Conservation (phyloP, 1,140 invertebrate species). For the Caenorhabditis latens region DNA sequence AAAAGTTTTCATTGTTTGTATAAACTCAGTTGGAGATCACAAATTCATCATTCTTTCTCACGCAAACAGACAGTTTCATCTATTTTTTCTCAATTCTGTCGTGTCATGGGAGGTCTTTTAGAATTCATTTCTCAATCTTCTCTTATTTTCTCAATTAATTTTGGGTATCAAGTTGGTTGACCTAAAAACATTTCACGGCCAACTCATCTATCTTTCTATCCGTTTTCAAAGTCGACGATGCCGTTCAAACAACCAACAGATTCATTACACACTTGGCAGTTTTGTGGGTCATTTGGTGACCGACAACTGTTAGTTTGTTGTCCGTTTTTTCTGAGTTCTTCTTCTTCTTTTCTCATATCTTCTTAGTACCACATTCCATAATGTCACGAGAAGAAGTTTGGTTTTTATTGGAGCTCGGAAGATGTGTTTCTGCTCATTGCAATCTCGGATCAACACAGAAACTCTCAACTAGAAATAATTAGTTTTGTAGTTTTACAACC, state of each 20-base stretch:
- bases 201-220: slow-evolving; percentile 30
- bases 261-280: slow-evolving; percentile 19
- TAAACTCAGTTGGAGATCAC: slow-evolving; percentile 43
- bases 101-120: background rate
- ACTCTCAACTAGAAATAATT: background rate
- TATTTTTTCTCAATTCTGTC: background rate
- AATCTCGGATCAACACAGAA: no score
- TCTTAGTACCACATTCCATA: background rate
- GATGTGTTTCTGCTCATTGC: no score
- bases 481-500: background rate
- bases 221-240: slow-evolving; percentile 30
- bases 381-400: background rate
- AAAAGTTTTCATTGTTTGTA: slow-evolving; percentile 7
- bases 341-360: background rate
- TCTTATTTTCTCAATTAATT: background rate
- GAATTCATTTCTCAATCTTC: background rate
- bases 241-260: slow-evolving; percentile 1
- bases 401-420: no score
- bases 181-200: background rate
- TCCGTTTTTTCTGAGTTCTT: slow-evolving; percentile 19
- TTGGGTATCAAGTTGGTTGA: background rate
- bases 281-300: slow-evolving; percentile 37
- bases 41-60: background rate
- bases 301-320: background rate
- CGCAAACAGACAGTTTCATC: slow-evolving; percentile 15